A percentile compares a stretch with the other conserved stretches of the same genome.
Conservation (phyloP, 2,888 invertebrate species). For the Melanophora roralis region DNA sequence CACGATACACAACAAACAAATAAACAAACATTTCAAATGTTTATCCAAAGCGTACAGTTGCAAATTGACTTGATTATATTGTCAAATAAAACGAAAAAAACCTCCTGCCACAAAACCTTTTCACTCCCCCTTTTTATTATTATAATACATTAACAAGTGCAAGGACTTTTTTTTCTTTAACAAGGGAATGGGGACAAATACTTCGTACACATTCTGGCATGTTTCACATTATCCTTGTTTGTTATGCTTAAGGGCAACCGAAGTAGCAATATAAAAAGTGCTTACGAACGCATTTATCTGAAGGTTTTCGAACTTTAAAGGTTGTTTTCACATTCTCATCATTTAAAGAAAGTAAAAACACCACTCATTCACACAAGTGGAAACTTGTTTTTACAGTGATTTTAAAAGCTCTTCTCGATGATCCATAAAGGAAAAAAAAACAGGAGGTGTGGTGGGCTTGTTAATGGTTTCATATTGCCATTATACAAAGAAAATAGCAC, state of each 20-base stretch:
- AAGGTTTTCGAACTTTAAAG: background rate
- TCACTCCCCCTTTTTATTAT: slow-evolving; percentile 14
- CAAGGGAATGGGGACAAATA: background rate
- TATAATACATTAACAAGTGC: slow-evolving; percentile 55
- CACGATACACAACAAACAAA: slow-evolving; percentile 14
- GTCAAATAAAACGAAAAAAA: slow-evolving; percentile 63
- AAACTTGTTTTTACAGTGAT: slow-evolving; percentile 48
- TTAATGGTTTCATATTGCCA: slow-evolving; percentile 56
- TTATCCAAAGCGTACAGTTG: slow-evolving; percentile 61
- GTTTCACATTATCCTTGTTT: slow-evolving; percentile 75
- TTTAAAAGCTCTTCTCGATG: slow-evolving; percentile 46
- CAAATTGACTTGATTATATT: slow-evolving; percentile 75
- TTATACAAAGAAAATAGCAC: slow-evolving; percentile 10
- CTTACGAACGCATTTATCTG: slow-evolving; percentile 65
- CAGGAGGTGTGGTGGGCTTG: slow-evolving; percentile 27
- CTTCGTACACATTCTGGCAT: slow-evolving; percentile 43
- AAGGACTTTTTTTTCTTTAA: slow-evolving; percentile 10
- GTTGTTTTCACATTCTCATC: slow-evolving; percentile 39
- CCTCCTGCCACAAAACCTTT: slow-evolving; percentile 25
- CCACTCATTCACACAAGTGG: slow-evolving; percentile 46
- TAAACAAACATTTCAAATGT: slow-evolving; percentile 26
- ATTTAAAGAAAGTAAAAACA: slow-evolving; percentile 1
- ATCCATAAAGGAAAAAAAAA: slow-evolving; percentile 9
- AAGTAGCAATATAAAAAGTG: slow-evolving; percentile 77
- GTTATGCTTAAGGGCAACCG: slow-evolving; percentile 74